Conservation (phyloP, 1,140 invertebrate species). For the Sycophaga agraensis region DNA sequence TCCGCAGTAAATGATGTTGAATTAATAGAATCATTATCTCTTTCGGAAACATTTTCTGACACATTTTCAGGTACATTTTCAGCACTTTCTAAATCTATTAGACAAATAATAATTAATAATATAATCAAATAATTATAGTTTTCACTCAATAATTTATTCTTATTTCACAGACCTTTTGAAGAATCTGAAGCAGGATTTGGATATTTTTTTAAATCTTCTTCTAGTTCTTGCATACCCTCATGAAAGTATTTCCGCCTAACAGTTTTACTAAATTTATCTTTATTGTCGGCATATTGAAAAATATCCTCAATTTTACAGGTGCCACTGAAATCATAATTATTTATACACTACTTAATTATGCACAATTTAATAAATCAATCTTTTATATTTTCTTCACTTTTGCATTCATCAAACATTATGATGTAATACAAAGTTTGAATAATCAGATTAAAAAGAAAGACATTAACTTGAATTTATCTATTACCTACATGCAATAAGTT, state of each 20-base stretch:
- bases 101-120: too few species aligned
- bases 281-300: constrained; percentile 61
- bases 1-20: constrained; percentile 35
- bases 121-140: too few species aligned
- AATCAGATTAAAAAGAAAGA: too few species aligned
- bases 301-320: constrained; percentile 59
- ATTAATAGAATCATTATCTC: constrained; percentile 31
- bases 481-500: too few species aligned
- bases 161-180: constrained; percentile 17
- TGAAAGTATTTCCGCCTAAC: constrained; percentile 67
- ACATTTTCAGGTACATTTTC: constrained; percentile 29
- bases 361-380: constrained; percentile 2
- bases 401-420: too few species aligned
- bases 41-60: constrained; percentile 29
- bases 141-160: too few species aligned
- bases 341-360: constrained; percentile 6
- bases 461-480: too few species aligned
- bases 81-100: constrained; percentile 8
- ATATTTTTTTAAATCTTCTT: constrained; percentile 50
- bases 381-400: too few species aligned
- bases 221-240: constrained; percentile 68
- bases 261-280: constrained; percentile 68
- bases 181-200: constrained; percentile 11
- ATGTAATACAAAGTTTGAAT: too few species aligned
- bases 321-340: constrained; percentile 45